These are phyloP conservation scores for Brachyhypopomus gauderio DNA, from an alignment of 2,113 vertebrate genomes.

Conservation along the genomic window DNA sequence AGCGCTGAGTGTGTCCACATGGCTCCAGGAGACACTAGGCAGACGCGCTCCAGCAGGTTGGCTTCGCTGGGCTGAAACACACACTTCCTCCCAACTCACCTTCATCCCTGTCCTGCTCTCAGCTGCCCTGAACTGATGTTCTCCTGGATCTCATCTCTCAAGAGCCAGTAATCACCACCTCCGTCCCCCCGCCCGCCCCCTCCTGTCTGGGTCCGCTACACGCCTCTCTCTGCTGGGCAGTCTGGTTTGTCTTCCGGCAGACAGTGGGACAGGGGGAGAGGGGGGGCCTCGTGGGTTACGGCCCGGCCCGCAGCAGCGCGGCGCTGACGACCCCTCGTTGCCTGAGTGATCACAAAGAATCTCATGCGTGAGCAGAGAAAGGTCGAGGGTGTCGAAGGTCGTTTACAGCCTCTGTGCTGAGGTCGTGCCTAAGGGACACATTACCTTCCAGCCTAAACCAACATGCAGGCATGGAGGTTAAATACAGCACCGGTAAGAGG, in stretches of 20 bases:
- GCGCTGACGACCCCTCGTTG: constrained; percentile 40
- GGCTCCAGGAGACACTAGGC: constrained; percentile 52
- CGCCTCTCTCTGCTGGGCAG: background rate
- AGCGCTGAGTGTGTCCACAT: constrained; percentile 25
- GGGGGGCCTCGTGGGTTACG: constrained; percentile 29
- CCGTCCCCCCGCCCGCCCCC: background rate
- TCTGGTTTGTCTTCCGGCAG: constrained; percentile 38
- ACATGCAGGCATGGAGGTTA: constrained; percentile 46
- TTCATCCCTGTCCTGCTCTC: constrained; percentile 30
- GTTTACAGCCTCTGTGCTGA: constrained; percentile 50
- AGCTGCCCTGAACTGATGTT: background rate
- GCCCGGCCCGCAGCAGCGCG: constrained; percentile 33
- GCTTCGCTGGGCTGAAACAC: constrained; percentile 41
- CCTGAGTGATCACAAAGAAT: constrained; percentile 31
- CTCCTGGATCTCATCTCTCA: background rate
- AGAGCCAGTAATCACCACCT: no score
- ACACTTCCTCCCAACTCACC: constrained; percentile 41
- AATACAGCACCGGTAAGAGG: constrained; percentile 22
- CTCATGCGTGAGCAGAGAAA: constrained; percentile 28
- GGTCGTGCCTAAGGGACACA: constrained; percentile 51
- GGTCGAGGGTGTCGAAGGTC: constrained; percentile 44
- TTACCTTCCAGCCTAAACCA: constrained; percentile 46
- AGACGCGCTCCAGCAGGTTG: constrained; percentile 29
- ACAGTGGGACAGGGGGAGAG: constrained; percentile 41
- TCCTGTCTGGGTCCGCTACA: background rate